phyloP scores from a whole-genome alignment of 53 echinoderm and acorn worm species.

The Hippasteria phrygiana region DNA sequence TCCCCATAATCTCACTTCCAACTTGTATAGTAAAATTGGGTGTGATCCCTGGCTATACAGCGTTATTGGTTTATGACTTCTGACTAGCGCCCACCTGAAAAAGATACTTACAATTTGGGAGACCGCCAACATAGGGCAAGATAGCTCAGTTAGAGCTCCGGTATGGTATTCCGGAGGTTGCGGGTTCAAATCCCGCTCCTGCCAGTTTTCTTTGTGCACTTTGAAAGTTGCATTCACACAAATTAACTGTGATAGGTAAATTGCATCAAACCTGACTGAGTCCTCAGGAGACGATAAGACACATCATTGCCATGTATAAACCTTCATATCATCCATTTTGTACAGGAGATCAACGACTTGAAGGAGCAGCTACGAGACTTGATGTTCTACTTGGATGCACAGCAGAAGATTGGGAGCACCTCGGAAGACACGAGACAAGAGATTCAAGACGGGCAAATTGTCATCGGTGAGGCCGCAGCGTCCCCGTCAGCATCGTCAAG shows the following conservation, averaged over 20 bases:
- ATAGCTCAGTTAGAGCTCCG: too few species aligned
- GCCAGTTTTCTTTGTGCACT: too few species aligned
- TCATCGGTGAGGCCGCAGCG: conserved; percentile 81
- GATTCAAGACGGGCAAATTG: conserved; percentile 93
- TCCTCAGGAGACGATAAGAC: background rate
- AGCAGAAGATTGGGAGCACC: conserved; percentile 85
- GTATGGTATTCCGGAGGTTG: too few species aligned
- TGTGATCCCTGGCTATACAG: too few species aligned
- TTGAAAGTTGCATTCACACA: too few species aligned
- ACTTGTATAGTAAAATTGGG: too few species aligned
- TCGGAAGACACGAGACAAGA: conserved; percentile 90
- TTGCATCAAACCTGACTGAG: background rate
- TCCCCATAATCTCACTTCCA: too few species aligned
- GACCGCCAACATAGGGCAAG: too few species aligned
- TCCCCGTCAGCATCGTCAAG: conserved; percentile 18
- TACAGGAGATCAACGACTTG: conserved; percentile 86
- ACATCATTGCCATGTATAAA: background rate
- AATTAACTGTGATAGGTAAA: background rate
- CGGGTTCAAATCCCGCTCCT: too few species aligned
- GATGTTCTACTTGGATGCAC: conserved; percentile 96
- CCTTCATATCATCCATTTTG: background rate
- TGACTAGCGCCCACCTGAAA: too few species aligned
- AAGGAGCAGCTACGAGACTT: conserved; percentile 91
- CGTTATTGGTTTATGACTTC: too few species aligned
- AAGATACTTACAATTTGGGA: too few species aligned